These are phyloP conservation scores for Thalassarche chlororhynchos DNA, from an alignment of 2,113 vertebrate genomes.

Conservation along the genomic window DNA sequence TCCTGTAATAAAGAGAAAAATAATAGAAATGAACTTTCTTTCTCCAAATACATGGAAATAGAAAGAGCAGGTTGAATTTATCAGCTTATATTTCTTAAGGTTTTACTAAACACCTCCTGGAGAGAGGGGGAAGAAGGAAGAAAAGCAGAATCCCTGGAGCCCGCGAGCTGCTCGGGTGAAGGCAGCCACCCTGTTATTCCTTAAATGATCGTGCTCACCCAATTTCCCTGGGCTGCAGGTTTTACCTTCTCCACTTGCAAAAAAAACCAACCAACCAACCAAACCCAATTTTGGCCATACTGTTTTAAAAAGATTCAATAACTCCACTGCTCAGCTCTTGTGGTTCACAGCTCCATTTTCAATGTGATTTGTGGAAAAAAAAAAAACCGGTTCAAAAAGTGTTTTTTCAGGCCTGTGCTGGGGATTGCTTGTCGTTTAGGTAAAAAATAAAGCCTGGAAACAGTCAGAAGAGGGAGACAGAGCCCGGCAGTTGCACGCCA, in stretches of 20 bases:
- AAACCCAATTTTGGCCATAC: neutral
- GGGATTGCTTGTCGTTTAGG: fast-evolving
- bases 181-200: neutral
- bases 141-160: neutral
- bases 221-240: neutral
- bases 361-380: fast-evolving
- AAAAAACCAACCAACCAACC: too few species aligned
- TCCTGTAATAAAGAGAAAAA: neutral
- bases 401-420: neutral
- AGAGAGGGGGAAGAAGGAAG: neutral
- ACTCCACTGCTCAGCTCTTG: neutral
- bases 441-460: neutral
- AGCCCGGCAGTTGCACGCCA: neutral
- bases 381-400: fast-evolving
- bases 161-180: fast-evolving
- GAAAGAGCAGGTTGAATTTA: neutral
- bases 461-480: constrained; percentile 46
- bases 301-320: fast-evolving
- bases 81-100: neutral
- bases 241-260: neutral
- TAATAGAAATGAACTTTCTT: fast-evolving
- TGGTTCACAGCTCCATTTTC: neutral
- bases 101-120: neutral
- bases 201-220: fast-evolving
- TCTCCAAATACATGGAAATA: fast-evolving